A percentile compares a stretch with the other conserved stretches of the same genome.
Evolutionary conservation across 2,888 invertebrate genomes (phyloP).

Genomic region (Abrostola triplasia): DNA sequence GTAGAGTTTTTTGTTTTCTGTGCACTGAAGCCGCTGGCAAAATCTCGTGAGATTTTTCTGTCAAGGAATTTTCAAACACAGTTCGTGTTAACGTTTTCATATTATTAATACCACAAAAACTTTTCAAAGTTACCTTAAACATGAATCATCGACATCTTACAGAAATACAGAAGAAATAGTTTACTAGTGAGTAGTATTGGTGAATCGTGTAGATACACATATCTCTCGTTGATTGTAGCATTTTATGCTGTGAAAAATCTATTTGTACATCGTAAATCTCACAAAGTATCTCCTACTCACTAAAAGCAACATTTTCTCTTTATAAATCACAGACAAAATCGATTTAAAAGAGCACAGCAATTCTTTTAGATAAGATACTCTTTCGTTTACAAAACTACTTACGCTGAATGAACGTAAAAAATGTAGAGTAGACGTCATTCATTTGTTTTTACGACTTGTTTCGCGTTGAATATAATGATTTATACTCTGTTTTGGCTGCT

Average conservation of each 20-base stretch:
- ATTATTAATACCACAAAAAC: no score
- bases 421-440: conserved; percentile 10
- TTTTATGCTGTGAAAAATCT: background rate
- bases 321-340: background rate
- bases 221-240: background rate
- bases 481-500: background rate
- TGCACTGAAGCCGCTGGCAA: no score
- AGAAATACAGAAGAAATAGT: no score
- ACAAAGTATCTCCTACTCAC: background rate
- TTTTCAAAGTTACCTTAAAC: no score
- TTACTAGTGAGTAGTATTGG: no score
- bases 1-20: no score
- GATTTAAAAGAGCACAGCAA: conserved; percentile 5
- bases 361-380: conserved; percentile 11
- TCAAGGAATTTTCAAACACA: no score
- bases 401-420: conserved; percentile 39
- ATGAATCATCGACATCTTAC: no score
- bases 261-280: background rate
- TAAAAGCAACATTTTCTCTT: conserved; percentile 5
- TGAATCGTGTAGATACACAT: background rate
- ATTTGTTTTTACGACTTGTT: conserved; percentile 26
- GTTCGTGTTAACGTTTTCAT: no score
- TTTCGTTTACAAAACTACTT: conserved; percentile 21
- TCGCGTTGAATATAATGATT: background rate
- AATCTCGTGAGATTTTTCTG: no score